phyloP scores from a whole-genome alignment of 2,797 vertebrate genomes.

The Ctenosaura bakeri region DNA sequence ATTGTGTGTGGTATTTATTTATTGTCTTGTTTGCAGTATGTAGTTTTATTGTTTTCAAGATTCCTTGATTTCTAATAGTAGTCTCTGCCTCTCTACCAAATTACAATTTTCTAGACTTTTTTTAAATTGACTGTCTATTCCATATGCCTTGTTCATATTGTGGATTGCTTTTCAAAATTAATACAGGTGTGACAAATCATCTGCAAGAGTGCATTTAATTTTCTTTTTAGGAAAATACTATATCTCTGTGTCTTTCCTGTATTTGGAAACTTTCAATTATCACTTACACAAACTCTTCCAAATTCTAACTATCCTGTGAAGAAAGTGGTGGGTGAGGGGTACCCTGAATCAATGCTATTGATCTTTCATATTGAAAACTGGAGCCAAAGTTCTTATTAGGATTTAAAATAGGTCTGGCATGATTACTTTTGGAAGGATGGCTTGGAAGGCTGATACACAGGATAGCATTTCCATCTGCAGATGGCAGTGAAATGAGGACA shows the following conservation, averaged over 20 bases:
- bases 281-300: slow-evolving; percentile 58
- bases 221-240: slow-evolving; percentile 51
- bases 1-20: no score
- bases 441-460: slow-evolving; percentile 8
- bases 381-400: slow-evolving; percentile 56
- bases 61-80: not conserved
- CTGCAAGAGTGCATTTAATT: slow-evolving; percentile 42
- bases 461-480: not conserved
- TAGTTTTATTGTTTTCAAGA: not conserved
- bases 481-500: not conserved
- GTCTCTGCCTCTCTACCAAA: not conserved
- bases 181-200: accelerated
- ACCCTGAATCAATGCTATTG: slow-evolving; percentile 66
- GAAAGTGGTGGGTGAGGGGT: slow-evolving; percentile 17
- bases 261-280: slow-evolving; percentile 57
- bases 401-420: slow-evolving; percentile 39
- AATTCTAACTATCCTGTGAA: slow-evolving; percentile 60
- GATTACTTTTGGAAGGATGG: slow-evolving; percentile 12
- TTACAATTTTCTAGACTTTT: not conserved
- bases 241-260: slow-evolving; percentile 37
- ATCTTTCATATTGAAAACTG: slow-evolving; percentile 58
- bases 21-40: no score
- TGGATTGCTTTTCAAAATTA: not conserved
- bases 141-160: not conserved
- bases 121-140: no score